Evolutionary conservation across 2,888 invertebrate species (phyloP).

Genomic region (Andrena hattorfiana): DNA sequence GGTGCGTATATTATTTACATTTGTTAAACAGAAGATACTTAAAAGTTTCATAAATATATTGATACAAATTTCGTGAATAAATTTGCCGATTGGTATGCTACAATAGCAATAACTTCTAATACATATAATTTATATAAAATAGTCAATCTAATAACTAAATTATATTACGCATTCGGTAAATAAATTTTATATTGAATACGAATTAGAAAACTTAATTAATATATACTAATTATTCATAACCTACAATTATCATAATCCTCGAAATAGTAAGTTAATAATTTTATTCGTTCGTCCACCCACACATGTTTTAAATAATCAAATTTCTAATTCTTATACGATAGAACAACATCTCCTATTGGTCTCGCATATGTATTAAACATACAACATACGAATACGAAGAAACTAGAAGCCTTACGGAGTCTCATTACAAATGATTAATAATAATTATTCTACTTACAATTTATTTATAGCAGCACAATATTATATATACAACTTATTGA

Average conservation of each 20-base stretch:
- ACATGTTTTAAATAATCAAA: slow-evolving; percentile 10
- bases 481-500: too few species aligned
- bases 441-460: background rate
- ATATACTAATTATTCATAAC: too few species aligned
- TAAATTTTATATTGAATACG: too few species aligned
- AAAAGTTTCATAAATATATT: background rate
- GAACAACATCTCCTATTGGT: slow-evolving; percentile 1
- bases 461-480: background rate
- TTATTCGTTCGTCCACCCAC: background rate
- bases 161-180: background rate
- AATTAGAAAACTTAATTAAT: too few species aligned
- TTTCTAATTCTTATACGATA: background rate
- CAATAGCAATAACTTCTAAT: slow-evolving; percentile 1
- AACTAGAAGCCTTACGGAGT: slow-evolving; percentile 16
- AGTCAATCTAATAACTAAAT: slow-evolving; percentile 6
- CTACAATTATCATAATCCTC: background rate
- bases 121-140: background rate
- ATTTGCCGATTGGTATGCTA: background rate
- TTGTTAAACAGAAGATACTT: background rate
- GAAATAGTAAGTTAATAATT: background rate
- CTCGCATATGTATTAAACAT: background rate
- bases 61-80: background rate
- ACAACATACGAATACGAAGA: slow-evolving; percentile 22
- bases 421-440: background rate
- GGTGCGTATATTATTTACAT: background rate